Evolutionary conservation across 2,113 vertebrate species (phyloP).

Genomic region (Apistogramma diplotaenia): DNA sequence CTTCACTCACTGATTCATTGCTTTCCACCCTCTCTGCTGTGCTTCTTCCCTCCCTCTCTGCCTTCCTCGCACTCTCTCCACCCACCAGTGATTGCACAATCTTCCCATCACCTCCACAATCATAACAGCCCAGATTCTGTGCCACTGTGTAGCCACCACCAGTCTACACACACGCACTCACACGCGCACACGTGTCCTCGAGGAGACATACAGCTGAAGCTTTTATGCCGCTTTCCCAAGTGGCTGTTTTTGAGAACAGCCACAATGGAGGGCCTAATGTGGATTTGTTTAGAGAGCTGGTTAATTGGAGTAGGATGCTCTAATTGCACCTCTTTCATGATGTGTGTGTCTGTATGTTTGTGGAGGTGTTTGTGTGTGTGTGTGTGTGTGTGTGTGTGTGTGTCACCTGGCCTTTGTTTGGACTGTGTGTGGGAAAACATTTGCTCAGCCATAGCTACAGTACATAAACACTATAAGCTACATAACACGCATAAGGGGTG

Average conservation of each 20-base stretch:
- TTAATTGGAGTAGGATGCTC: conserved; percentile 82
- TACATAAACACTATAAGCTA: conserved; percentile 62
- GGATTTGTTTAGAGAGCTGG: conserved; percentile 82
- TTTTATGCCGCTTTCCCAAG: conserved; percentile 80
- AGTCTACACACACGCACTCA: conserved; percentile 23
- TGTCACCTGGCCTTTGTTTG: conserved; percentile 74
- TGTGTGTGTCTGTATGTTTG: conserved; percentile 46
- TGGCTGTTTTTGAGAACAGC: conserved; percentile 79
- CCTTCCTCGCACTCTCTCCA: conserved; percentile 35
- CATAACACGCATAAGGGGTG: conserved; percentile 46
- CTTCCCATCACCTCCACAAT: conserved; percentile 63
- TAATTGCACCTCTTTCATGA: conserved; percentile 79
- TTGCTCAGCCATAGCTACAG: conserved; percentile 61
- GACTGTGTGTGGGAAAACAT: conserved; percentile 71
- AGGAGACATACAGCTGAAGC: conserved; percentile 76
- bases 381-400: conserved; percentile 29
- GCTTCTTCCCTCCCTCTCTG: conserved; percentile 29
- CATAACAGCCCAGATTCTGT: conserved; percentile 48
- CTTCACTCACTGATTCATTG: conserved; percentile 27
- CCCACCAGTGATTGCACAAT: conserved; percentile 66
- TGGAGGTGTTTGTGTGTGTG: conserved; percentile 14
- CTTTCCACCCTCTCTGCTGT: conserved; percentile 24
- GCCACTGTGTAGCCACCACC: conserved; percentile 49
- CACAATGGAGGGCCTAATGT: conserved; percentile 83
- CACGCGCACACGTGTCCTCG: conserved; percentile 49